Evolutionary conservation across 2,888 invertebrate species (phyloP).

Genomic region (Chesias legatella): DNA sequence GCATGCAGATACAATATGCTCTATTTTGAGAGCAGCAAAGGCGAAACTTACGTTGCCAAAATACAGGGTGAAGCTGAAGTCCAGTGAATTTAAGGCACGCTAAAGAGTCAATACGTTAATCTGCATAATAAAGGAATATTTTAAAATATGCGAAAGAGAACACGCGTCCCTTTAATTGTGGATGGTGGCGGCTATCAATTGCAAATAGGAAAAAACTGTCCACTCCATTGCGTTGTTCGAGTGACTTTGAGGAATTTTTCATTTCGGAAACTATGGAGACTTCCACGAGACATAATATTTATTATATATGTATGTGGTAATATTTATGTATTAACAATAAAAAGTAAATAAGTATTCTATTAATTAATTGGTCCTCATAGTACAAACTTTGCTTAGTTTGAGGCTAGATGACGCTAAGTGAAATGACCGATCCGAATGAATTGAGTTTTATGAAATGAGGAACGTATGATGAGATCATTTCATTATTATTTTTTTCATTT

Average conservation of each 20-base stretch:
- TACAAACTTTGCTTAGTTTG: too few relatives aligned
- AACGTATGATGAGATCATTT: too few relatives aligned
- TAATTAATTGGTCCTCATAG: too few relatives aligned
- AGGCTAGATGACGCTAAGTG: too few relatives aligned
- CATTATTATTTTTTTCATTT: too few relatives aligned
- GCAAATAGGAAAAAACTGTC: constrained; percentile 72
- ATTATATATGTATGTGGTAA: too few relatives aligned
- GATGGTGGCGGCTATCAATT: constrained; percentile 72
- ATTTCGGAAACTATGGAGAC: constrained; percentile 7
- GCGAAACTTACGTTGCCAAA: constrained; percentile 5
- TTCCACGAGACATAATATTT: too few relatives aligned
- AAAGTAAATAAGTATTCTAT: too few relatives aligned
- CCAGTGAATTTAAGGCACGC: constrained; percentile 37
- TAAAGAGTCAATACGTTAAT: constrained; percentile 70
- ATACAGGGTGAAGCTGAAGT: constrained; percentile 24
- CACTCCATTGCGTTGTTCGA: constrained; percentile 59
- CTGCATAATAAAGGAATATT: constrained; percentile 73
- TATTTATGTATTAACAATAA: too few relatives aligned
- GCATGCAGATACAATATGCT: background rate
- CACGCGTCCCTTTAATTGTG: constrained; percentile 63
- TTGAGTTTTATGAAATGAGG: too few relatives aligned
- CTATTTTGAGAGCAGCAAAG: constrained; percentile 7
- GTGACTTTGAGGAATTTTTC: constrained; percentile 58
- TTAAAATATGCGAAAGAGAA: constrained; percentile 66
- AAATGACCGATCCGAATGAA: too few relatives aligned